phyloP scores from a whole-genome alignment of 2,113 vertebrate species.

The Sapajus apella region DNA sequence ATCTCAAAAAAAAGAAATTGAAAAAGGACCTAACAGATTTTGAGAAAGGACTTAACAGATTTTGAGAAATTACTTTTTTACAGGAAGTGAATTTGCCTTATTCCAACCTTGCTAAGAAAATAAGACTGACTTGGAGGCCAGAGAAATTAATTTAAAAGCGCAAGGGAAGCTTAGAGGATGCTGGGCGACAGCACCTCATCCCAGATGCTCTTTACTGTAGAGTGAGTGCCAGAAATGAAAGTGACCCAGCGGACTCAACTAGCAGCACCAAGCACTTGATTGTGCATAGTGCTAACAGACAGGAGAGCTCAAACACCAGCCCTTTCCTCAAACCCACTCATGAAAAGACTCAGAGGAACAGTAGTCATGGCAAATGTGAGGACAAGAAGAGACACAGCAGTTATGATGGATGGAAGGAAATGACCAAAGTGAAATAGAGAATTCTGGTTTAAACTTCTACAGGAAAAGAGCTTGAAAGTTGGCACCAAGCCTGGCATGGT shows the following conservation, averaged over 20 bases:
- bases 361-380: neutral
- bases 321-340: neutral
- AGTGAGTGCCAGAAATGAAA: neutral
- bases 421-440: neutral
- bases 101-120: neutral
- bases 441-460: neutral
- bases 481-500: no score
- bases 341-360: neutral
- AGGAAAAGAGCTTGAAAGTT: neutral
- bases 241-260: neutral
- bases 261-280: neutral
- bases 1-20: neutral
- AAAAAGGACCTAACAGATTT: neutral
- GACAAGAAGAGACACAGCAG: neutral
- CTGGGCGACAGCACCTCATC: neutral
- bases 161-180: neutral
- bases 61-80: conserved; percentile 2
- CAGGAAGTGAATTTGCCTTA: neutral
- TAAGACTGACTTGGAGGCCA: neutral
- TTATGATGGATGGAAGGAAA: neutral
- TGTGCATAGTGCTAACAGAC: neutral
- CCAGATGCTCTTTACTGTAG: neutral
- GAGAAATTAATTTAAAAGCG: neutral
- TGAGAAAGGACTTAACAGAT: neutral
- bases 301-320: neutral